phyloP scores from a whole-genome alignment of 2,797 vertebrate genomes.

The Leucoraja ocellata region DNA sequence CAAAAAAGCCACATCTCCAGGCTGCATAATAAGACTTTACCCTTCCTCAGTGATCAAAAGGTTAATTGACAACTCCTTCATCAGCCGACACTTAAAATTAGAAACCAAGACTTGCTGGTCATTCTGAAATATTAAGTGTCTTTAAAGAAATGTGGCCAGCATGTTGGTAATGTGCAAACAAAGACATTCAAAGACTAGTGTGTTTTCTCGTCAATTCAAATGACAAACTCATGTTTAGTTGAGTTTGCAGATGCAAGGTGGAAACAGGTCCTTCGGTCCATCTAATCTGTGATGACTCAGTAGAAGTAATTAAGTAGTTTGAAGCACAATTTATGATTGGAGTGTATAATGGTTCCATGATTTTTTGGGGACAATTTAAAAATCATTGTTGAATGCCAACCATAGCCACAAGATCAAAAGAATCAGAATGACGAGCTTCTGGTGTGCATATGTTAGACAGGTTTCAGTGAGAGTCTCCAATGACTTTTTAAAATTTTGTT shows the following conservation, averaged over 20 bases:
- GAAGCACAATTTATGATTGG: not conserved
- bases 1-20: not conserved
- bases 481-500: not conserved
- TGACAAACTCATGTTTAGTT: not conserved
- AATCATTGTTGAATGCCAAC: not conserved
- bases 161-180: not conserved
- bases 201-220: no score
- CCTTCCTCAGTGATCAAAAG: not conserved
- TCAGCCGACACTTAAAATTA: no score
- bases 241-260: no score
- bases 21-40: no score
- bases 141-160: not conserved
- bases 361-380: not conserved
- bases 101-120: not conserved
- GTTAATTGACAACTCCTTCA: not conserved
- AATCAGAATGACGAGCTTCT: not conserved
- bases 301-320: not conserved
- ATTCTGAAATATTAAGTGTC: not conserved
- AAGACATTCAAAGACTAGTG: not conserved
- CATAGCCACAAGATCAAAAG: not conserved
- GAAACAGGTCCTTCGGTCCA: no score
- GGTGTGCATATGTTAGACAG: not conserved
- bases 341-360: not conserved
- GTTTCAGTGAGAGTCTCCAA: not conserved
- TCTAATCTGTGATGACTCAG: no score